Percentiles rank a stretch among this genome's conserved stretches.
phyloP scores from a whole-genome alignment of 2,113 vertebrate genomes.

The Sciurus niger region DNA sequence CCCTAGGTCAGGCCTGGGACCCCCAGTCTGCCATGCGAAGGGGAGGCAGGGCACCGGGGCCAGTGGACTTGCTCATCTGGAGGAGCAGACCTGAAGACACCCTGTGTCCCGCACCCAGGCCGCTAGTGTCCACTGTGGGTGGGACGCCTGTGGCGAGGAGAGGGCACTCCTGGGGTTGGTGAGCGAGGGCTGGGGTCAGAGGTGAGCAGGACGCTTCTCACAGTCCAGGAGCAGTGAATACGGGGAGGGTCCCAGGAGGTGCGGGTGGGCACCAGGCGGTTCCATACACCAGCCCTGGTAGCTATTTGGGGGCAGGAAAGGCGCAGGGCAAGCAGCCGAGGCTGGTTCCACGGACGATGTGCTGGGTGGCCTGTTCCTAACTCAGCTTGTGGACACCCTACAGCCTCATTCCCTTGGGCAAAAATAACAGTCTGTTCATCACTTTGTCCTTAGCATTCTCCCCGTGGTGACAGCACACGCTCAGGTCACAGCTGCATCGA shows the following conservation, averaged over 20 bases:
- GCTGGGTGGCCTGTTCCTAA: no score
- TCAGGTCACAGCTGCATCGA: neutral
- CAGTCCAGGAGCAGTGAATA: neutral
- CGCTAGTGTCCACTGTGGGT: neutral
- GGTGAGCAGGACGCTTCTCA: neutral
- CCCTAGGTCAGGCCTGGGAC: neutral
- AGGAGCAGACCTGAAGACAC: neutral
- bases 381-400: fast-evolving
- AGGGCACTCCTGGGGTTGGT: neutral
- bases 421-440: no score
- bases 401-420: neutral
- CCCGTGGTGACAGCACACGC: neutral
- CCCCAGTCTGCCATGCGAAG: no score
- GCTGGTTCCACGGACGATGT: fast-evolving
- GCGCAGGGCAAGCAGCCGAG: neutral
- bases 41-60: neutral
- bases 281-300: no score
- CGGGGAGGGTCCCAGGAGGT: no score
- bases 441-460: neutral
- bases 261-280: no score
- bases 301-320: neutral
- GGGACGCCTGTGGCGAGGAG: no score
- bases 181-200: neutral
- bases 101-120: neutral
- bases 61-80: neutral